These are phyloP conservation scores for Oryctes rhinoceros DNA, from an alignment of 1,140 invertebrate species.

Conservation along the genomic window DNA sequence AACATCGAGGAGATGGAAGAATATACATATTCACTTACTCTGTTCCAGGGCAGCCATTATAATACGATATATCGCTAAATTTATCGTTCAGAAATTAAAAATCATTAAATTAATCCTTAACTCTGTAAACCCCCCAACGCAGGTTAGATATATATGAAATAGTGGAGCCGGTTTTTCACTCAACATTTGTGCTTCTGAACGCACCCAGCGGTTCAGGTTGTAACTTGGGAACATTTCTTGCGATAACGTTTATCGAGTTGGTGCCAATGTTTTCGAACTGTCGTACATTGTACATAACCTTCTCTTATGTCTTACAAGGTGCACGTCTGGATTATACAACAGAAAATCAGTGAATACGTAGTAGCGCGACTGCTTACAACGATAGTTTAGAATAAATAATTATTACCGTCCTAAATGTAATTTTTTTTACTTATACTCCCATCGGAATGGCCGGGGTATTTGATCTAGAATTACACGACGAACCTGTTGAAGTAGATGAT, in stretches of 20 bases:
- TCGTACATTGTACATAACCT: not conserved
- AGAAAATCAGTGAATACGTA: not conserved
- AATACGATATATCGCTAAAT: too few relatives aligned
- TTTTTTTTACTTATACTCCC: not conserved
- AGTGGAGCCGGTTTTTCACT: too few relatives aligned
- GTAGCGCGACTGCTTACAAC: not conserved
- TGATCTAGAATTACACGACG: conserved; percentile 85
- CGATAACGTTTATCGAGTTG: too few relatives aligned
- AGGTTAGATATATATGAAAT: too few relatives aligned
- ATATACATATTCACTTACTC: too few relatives aligned
- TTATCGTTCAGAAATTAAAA: too few relatives aligned
- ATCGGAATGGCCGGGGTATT: conserved; percentile 80
- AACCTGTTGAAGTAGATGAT: conserved; percentile 71
- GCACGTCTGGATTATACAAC: conserved; percentile 25
- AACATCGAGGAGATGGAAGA: too few relatives aligned
- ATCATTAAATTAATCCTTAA: too few relatives aligned
- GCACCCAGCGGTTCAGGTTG: too few relatives aligned
- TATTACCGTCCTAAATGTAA: conserved; percentile 22
- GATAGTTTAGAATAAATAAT: conserved; percentile 8
- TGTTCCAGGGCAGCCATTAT: too few relatives aligned
- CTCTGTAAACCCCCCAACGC: too few relatives aligned
- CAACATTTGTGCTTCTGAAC: too few relatives aligned
- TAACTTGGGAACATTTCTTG: conserved; percentile 46
- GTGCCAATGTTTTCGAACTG: not conserved
- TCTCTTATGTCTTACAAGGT: not conserved